Evolutionary conservation across 2,113 vertebrate species (phyloP), one percentile per base, ranked within the genome.

Genomic region (Myotis davidii): DNA sequence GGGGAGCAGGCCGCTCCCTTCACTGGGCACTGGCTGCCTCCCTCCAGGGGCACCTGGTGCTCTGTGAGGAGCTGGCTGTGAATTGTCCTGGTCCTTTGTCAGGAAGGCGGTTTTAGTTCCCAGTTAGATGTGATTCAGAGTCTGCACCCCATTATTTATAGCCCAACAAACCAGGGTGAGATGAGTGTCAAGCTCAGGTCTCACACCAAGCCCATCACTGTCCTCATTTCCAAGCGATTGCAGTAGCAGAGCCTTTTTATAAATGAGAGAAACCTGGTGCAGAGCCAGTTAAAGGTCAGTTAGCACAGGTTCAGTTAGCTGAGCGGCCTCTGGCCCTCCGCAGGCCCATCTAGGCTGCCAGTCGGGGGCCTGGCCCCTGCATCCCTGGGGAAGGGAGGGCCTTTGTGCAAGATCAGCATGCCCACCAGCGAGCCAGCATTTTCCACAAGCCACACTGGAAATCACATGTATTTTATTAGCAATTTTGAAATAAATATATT

Each of bases 41-140:
- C 9, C 73, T 32, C 73, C 1, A 16, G 42, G 3, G 20, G 37
- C 77, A 1, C 1, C 13, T 23, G 21, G 74, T 69, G 21, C 52
- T 27, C 65, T 48, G 39, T 10, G 54, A 39, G 5, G n/a, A 48
- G 59, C 2, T 11, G 9, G 54, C 78, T 50, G 37, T 39, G 52
- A 61, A 13, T 74, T 20, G 8, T 1, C 17, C 5, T 20, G 17
- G n/a, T n/a, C 0, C 3, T 45, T 27, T 2, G 23, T 59, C 29
- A 29, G 52, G 67, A 83, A 73, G 32, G 67, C 4, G 64, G 16
- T n/a, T 72, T 48, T 34, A 9, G 42, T 11, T 23, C 4, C 56
- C 54, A 10, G 61, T 34, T 23, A 32, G 54, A 39, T 61, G 78
- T 14, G 32, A 61, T 73, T 32, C 69, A n/a, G 59, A 67, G 74